phyloP scores from a whole-genome alignment of 2,113 vertebrate genomes.

The Balaeniceps rex region DNA sequence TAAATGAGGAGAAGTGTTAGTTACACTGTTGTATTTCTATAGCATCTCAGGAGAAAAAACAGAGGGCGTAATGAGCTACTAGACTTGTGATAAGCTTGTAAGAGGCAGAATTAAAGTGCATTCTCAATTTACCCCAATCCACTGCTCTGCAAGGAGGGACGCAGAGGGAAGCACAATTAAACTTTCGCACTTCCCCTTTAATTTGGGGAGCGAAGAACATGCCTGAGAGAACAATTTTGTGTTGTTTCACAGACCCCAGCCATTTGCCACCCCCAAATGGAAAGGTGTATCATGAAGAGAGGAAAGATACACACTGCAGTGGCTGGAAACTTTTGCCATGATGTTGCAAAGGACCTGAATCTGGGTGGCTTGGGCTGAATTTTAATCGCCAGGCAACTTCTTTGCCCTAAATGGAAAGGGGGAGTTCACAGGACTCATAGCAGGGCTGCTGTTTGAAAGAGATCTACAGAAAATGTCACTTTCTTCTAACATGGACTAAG shows the following conservation, averaged over 20 bases:
- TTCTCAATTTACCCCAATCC: conserved; percentile 52
- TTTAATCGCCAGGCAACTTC: not conserved
- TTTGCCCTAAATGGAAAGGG: not conserved
- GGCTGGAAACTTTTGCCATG: not conserved
- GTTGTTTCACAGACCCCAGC: not conserved
- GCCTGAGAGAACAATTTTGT: not conserved
- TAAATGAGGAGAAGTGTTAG: conserved; percentile 70
- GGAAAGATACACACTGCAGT: not conserved
- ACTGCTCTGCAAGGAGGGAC: not conserved
- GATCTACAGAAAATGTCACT: not conserved
- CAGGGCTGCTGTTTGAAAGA: not conserved
- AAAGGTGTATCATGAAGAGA: not conserved
- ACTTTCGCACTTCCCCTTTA: conserved; percentile 43
- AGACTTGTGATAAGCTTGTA: conserved; percentile 47
- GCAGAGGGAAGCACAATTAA: conserved; percentile 43
- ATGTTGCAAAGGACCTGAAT: not conserved
- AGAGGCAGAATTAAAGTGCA: conserved; percentile 44
- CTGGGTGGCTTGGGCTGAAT: not conserved
- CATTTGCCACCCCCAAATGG: not conserved
- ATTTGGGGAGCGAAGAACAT: not conserved
- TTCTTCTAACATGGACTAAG: not conserved
- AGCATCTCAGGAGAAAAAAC: conserved; percentile 55
- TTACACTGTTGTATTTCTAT: conserved; percentile 67
- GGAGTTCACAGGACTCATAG: not conserved
- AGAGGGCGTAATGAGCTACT: conserved; percentile 45